Conservation (phyloP, 2,888 invertebrate species). For the Chrysolina americana region DNA sequence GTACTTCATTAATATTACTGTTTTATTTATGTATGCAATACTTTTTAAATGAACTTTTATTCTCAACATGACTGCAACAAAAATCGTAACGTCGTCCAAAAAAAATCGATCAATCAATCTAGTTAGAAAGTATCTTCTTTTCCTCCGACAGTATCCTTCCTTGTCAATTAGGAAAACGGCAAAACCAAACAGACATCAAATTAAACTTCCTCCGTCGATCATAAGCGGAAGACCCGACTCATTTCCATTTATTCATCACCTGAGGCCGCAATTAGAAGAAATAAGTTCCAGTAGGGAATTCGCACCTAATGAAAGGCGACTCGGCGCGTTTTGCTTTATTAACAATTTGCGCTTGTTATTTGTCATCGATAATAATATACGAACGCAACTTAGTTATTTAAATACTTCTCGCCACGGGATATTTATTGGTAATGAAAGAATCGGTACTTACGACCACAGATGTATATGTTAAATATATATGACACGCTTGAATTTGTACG, state of each 20-base stretch:
- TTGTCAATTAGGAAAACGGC: not conserved
- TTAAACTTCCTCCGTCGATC: not conserved
- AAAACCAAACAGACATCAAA: not conserved
- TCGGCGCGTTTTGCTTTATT: slow-evolving; percentile 28
- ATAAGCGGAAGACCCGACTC: not conserved
- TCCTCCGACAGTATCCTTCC: not conserved
- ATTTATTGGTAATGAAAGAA: slow-evolving; percentile 1
- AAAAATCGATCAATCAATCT: no score
- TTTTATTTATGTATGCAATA: no score
- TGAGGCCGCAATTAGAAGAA: slow-evolving; percentile 27
- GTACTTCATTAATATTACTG: no score
- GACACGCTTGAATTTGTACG: slow-evolving; percentile 14
- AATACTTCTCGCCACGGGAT: slow-evolving; percentile 23
- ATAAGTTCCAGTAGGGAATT: slow-evolving; percentile 35
- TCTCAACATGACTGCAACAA: no score
- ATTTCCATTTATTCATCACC: slow-evolving; percentile 31
- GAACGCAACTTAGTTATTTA: slow-evolving; percentile 27
- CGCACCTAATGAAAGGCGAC: slow-evolving; percentile 29
- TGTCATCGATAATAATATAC: slow-evolving; percentile 29
- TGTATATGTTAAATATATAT: slow-evolving; percentile 4
- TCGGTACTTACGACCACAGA: not conserved
- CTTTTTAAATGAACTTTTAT: no score
- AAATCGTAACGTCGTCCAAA: no score
- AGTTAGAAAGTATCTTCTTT: no score
- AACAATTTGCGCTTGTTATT: slow-evolving; percentile 33